These are phyloP conservation scores for Pteropus alecto DNA, from an alignment of 2,113 vertebrate species.

Conservation along the genomic window DNA sequence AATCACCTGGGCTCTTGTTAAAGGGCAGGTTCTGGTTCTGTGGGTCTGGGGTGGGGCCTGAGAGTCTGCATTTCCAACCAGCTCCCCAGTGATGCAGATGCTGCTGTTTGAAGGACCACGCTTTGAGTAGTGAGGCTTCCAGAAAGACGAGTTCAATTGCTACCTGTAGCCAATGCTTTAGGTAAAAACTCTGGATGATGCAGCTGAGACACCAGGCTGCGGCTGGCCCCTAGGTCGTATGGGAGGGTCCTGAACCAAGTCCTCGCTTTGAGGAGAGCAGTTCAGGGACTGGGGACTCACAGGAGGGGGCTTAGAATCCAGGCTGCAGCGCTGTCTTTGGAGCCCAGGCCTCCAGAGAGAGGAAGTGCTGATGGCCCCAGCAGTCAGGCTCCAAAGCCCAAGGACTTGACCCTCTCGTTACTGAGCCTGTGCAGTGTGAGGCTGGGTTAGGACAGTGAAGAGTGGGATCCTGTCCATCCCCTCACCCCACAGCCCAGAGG, in stretches of 20 bases:
- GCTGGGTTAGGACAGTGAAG: not conserved
- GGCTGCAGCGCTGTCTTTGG: not conserved
- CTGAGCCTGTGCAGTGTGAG: not conserved
- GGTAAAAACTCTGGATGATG: not conserved
- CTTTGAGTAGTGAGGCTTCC: not conserved
- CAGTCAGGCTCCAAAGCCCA: not conserved
- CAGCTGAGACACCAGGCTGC: not conserved
- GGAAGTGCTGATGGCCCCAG: not conserved
- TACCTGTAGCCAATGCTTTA: not conserved
- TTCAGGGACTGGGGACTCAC: not conserved
- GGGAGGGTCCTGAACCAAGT: not conserved
- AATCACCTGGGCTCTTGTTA: not conserved
- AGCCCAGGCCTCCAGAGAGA: no score
- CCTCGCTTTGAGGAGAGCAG: not conserved
- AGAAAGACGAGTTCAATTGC: not conserved
- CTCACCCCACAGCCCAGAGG: not conserved
- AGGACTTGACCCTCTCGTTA: not conserved
- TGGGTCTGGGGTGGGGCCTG: not conserved
- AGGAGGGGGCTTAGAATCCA: accelerated
- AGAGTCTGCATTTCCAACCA: not conserved
- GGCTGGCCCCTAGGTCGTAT: accelerated
- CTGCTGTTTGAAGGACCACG: no score
- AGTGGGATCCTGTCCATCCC: not conserved
- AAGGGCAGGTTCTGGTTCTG: not conserved
- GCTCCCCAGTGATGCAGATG: not conserved